Base-by-base conservation (phyloP, 2,113 vertebrate genomes). In the Phasianus colchicus region DNA sequence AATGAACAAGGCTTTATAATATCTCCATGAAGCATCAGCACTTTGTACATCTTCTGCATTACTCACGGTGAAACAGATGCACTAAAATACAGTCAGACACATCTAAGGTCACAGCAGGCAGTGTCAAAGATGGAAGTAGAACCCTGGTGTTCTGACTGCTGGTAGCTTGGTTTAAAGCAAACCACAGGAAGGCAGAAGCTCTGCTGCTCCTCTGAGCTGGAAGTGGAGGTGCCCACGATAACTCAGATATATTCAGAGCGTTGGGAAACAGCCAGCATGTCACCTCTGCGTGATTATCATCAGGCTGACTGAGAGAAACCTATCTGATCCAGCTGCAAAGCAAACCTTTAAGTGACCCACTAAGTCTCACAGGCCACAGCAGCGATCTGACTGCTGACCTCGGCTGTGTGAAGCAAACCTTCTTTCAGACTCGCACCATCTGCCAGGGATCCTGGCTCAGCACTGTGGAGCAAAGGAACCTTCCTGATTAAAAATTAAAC, bases 401-500 rank as follows among this genome's bases (percentile, higher is more conserved):
- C 0, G 0, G 30, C 17, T 58, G 11, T 10, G 40, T 45, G 69
- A 75, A 72, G 36, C 47, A 88, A 92, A 81, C n/a, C 61, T 78
- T 82, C 65, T n/a, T 30, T 42, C 43, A 79, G 70, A 48, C 13
- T 84, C n/a, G 5, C 3, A 9, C 57, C 57, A 45, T 61, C 69
- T 92, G 58, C 58, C 71, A 85, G 50, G 36, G 75, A 77, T 71
- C 71, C 71, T 91, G 72, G 55, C 25, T 90, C 48, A 65, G 67
- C 79, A 64, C 52, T 19, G 29, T 3, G 1, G 57, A 1, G 3
- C 87, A 92, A 84, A 75, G 24, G 65, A 95, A 93, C 29, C n/a
- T 75, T 89, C 57, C 48, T 38, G 40, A 48, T 95, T 90, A 92
- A 95, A 95, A 93, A 90, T 90, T 90, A 82, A 94, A 61, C 11